A percentile compares a stretch with the other conserved stretches of the same genome.
These are phyloP conservation scores for Apogon talboti DNA, from an alignment of 2,797 vertebrate genomes.

Conservation along the genomic window DNA sequence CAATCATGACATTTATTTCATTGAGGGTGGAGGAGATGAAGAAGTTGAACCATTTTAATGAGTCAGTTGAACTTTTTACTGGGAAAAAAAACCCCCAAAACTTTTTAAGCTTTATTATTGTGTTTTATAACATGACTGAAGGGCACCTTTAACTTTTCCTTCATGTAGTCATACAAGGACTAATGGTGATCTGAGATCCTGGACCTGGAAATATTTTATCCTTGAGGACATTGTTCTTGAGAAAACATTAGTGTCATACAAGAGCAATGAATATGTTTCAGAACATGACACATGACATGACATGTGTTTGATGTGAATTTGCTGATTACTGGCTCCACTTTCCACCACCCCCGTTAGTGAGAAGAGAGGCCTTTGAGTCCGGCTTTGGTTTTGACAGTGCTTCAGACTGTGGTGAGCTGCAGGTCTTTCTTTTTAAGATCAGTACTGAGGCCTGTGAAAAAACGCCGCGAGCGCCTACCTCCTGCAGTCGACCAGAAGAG, in stretches of 20 bases:
- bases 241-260: not conserved
- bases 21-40: no score
- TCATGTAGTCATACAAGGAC: no score
- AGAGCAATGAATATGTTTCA: no score
- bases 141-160: no score
- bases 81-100: no score
- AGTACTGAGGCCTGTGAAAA: constrained; percentile 52
- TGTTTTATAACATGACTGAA: no score
- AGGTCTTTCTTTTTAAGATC: constrained; percentile 62
- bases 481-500: constrained; percentile 47
- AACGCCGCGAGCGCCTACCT: constrained; percentile 38
- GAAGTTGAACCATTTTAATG: no score
- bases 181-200: no score
- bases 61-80: no score
- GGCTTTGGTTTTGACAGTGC: constrained; percentile 23
- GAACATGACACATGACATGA: not conserved
- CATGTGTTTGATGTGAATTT: constrained; percentile 1
- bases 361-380: constrained; percentile 48
- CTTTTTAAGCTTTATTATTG: no score
- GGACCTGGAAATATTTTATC: no score
- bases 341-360: not conserved
- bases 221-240: not conserved
- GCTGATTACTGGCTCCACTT: constrained; percentile 2
- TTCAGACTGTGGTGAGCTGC: constrained; percentile 36
- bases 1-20: no score